Base-by-base conservation (phyloP, 2,113 vertebrate species). In the Lagopus leucura region DNA sequence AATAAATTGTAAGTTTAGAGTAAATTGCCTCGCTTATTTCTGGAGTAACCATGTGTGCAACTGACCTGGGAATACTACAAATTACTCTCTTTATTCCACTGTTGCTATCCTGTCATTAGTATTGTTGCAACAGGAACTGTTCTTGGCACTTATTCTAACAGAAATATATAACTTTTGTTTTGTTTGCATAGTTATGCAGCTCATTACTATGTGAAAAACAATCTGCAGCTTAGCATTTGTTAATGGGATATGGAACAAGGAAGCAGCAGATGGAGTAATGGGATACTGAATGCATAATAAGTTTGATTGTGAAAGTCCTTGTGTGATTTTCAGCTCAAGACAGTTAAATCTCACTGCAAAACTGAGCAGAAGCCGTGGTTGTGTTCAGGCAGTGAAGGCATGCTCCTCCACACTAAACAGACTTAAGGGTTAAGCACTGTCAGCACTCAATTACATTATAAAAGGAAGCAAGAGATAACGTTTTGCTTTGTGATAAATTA, bases 151-250 rank as follows among this genome's bases (percentile, higher is more conserved):
- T 88, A 15, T 74, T 83, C 78, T 69, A 86, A 86, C 54, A 92
- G 73, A 90, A 93, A 93, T 76, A 67, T 66, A 84, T 94, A 94
- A 94, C 76, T 95, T 96, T 88, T 94, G 61, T 93, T 96, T 94
- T 91, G 90, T 94, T 97, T 97, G 94, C 82, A 90, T 94, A 92
- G 45, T 96, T 96, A 91, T 70, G 65, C 45, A 79, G 66, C 92
- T 97, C 93, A 94, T 97, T 93, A 88, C 66, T 94, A 94, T 90
- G 92, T 91, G 89, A 84, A 95, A 97, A 96, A 95, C 95, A 95
- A 91, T 96, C 91, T 96, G 89, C 89, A 95, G 88, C 63, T 93
- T 95, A 94, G 90, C 63, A 90, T 93, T 96, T 93, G 79, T 91
- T 94, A 94, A 96, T 90, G 80, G 92, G 76, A 66, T 82, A 79